phyloP scores from a whole-genome alignment of 2,888 invertebrate genomes.

The Cybosia mesomella region DNA sequence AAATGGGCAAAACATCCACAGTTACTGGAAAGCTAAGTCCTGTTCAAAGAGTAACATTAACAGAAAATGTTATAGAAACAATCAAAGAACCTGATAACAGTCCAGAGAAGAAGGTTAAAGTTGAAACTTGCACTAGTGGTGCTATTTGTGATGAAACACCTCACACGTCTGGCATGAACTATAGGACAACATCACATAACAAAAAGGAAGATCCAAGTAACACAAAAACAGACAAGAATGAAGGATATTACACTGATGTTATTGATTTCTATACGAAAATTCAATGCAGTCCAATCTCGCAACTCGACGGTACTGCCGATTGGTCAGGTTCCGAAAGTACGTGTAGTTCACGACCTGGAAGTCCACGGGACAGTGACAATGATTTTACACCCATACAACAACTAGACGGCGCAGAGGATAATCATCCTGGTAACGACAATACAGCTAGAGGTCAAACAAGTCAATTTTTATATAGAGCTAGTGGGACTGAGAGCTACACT shows the following conservation, averaged over 20 bases:
- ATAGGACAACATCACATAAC: conserved; percentile 74
- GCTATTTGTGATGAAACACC: conserved; percentile 74
- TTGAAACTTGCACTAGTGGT: conserved; percentile 62
- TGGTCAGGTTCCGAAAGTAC: conserved; percentile 87
- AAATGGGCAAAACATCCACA: conserved; percentile 84
- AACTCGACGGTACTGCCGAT: conserved; percentile 90
- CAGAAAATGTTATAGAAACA: conserved; percentile 71
- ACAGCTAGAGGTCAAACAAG: conserved; percentile 72
- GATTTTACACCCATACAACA: conserved; percentile 87
- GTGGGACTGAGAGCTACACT: conserved; percentile 82
- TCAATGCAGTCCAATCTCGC: conserved; percentile 88
- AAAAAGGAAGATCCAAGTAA: conserved; percentile 71
- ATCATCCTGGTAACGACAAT: conserved; percentile 76
- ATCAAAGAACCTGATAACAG: conserved; percentile 72
- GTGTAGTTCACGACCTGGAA: conserved; percentile 80
- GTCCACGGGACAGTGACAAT: conserved; percentile 74
- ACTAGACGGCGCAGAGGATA: conserved; percentile 90
- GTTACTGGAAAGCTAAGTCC: conserved; percentile 80
- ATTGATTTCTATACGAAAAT: conserved; percentile 86
- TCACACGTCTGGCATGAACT: conserved; percentile 81
- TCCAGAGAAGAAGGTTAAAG: conserved; percentile 73
- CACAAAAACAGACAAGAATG: conserved; percentile 76
- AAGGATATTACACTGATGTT: conserved; percentile 81
- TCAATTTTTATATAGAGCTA: conserved; percentile 81
- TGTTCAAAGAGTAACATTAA: conserved; percentile 67